These are phyloP conservation scores for Myotis yumanensis DNA, from an alignment of 2,113 vertebrate species.

Conservation along the genomic window DNA sequence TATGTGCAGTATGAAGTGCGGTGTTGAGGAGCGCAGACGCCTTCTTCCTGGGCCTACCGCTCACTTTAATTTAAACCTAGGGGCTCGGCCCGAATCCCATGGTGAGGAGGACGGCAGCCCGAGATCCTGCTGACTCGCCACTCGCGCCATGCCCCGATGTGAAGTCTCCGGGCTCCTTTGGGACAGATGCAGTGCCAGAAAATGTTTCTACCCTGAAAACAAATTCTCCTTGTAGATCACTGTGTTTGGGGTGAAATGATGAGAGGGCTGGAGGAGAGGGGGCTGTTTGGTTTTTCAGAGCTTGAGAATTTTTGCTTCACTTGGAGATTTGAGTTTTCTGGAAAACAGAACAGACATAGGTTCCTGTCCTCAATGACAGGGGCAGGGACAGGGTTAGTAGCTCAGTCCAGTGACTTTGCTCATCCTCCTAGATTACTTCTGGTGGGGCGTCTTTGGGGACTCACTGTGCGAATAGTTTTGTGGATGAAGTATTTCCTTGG, in stretches of 20 bases:
- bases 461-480: not conserved
- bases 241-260: not conserved
- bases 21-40: not conserved
- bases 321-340: slow-evolving; percentile 4
- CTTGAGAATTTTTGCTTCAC: not conserved
- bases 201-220: slow-evolving; percentile 29
- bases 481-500: not conserved
- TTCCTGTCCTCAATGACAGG: slow-evolving; percentile 51
- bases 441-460: not conserved
- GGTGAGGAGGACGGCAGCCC: not conserved
- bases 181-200: not conserved
- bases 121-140: not conserved
- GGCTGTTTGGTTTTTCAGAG: not conserved
- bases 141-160: not conserved
- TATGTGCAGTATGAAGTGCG: not conserved
- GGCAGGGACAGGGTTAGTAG: not conserved
- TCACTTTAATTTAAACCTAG: not conserved
- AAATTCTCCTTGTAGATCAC: not conserved
- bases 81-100: fast-evolving
- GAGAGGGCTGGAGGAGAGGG: not conserved
- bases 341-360: not conserved
- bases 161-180: not conserved
- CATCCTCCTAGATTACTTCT: not conserved
- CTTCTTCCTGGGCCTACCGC: not conserved
- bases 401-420: not conserved